Evolutionary conservation across 2,797 vertebrate species (phyloP).

Genomic region (Silurus lanzhouensis): DNA sequence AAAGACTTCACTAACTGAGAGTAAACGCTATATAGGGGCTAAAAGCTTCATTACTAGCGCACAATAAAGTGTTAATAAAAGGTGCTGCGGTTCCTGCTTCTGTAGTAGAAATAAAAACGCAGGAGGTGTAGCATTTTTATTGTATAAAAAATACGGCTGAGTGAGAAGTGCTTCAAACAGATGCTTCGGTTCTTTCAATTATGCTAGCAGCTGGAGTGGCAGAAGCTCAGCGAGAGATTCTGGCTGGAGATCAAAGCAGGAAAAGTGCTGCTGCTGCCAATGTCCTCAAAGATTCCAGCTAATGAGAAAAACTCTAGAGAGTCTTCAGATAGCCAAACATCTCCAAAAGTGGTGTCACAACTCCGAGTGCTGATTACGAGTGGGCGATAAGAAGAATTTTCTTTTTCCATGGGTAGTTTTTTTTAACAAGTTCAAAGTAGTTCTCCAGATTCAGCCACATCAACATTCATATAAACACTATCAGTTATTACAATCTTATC

Average conservation of each 20-base stretch:
- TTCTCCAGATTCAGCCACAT: not conserved
- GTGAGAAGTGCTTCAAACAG: slow-evolving; percentile 5
- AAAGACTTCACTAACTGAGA: not conserved
- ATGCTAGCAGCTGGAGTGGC: slow-evolving; percentile 11
- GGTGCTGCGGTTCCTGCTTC: not conserved
- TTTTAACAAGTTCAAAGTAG: not conserved
- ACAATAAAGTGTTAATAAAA: not conserved
- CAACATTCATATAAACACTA: not conserved
- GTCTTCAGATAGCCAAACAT: slow-evolving; percentile 2
- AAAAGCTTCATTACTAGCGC: not conserved
- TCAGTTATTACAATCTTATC: not conserved
- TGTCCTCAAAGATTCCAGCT: slow-evolving; percentile 5
- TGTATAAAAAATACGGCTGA: not conserved
- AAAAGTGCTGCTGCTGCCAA: slow-evolving; percentile 23
- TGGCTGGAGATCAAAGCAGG: slow-evolving; percentile 41
- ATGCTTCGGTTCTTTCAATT: slow-evolving; percentile 7
- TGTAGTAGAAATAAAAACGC: not conserved
- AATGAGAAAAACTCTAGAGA: slow-evolving; percentile 9
- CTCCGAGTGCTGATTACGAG: not conserved
- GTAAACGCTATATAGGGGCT: not conserved
- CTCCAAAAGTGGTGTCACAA: not conserved
- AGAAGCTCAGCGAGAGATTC: slow-evolving; percentile 31
- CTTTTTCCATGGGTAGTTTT: not conserved
- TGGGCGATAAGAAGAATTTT: too few species aligned
- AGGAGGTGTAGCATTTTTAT: not conserved